Percentiles rank a stretch among this genome's conserved stretches.
Evolutionary conservation across 2,888 invertebrate genomes (phyloP).

Genomic region (Pheosia tremula): DNA sequence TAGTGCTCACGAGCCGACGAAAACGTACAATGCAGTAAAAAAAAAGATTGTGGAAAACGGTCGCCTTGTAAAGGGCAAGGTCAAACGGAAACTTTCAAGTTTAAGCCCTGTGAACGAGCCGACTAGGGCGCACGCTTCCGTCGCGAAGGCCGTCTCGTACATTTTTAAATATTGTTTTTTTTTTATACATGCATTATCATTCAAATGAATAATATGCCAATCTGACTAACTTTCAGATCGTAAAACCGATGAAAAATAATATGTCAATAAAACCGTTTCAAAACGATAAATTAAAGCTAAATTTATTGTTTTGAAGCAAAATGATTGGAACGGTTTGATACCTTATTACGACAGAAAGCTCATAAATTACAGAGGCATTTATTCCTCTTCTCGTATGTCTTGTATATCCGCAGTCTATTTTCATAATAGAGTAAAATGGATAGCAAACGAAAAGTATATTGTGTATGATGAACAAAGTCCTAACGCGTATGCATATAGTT

Average conservation of each 20-base stretch:
- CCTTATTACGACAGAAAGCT: not conserved
- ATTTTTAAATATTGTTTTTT: conserved; percentile 20
- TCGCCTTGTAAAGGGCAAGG: conserved; percentile 65
- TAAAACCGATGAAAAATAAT: not conserved
- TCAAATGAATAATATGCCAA: not conserved
- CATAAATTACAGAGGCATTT: conserved; percentile 3
- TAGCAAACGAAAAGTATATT: conserved; percentile 23
- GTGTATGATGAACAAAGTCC: conserved; percentile 14
- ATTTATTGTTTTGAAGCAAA: too few relatives aligned
- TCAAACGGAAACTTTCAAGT: conserved; percentile 63
- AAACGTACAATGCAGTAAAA: conserved; percentile 39
- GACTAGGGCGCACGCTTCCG: conserved; percentile 12
- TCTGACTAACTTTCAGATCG: not conserved
- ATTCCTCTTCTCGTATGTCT: not conserved
- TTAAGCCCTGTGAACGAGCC: conserved; percentile 44
- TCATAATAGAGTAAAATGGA: conserved; percentile 20
- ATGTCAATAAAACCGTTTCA: not conserved
- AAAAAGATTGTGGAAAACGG: conserved; percentile 45
- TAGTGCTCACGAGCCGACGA: conserved; percentile 38
- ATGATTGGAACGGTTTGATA: not conserved
- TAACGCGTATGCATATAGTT: conserved; percentile 29
- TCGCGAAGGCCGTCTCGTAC: conserved; percentile 33
- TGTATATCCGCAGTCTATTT: conserved; percentile 8
- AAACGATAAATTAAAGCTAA: not conserved
- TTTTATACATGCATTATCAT: conserved; percentile 1